phyloP scores from a whole-genome alignment of 1,140 invertebrate species.

The Drosophila azteca region DNA sequence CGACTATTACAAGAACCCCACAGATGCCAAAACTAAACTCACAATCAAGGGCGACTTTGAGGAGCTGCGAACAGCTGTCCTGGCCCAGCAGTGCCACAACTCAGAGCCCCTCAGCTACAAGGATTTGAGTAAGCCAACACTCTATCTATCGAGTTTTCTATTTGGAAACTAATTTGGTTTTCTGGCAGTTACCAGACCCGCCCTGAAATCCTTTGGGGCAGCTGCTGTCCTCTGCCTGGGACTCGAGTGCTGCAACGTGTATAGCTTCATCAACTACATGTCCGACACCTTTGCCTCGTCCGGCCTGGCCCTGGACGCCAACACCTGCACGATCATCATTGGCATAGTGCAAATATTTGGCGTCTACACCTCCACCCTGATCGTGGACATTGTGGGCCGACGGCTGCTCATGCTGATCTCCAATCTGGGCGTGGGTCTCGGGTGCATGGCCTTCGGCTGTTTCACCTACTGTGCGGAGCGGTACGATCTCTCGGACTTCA shows the following conservation, averaged over 20 bases:
- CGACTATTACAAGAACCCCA: slow-evolving; percentile 57
- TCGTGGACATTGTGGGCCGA: slow-evolving; percentile 74
- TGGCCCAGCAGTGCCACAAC: slow-evolving; percentile 16
- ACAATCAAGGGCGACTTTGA: slow-evolving; percentile 18
- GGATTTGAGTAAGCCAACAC: slow-evolving; percentile 57
- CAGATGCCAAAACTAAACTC: not conserved
- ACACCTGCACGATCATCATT: slow-evolving; percentile 89
- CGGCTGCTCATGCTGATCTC: slow-evolving; percentile 71
- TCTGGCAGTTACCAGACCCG: slow-evolving; percentile 37
- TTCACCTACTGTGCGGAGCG: slow-evolving; percentile 56
- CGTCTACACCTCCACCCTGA: slow-evolving; percentile 58
- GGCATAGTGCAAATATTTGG: slow-evolving; percentile 84
- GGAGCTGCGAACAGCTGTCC: slow-evolving; percentile 38
- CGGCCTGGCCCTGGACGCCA: slow-evolving; percentile 85
- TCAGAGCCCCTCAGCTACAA: slow-evolving; percentile 26
- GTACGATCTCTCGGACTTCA: slow-evolving; percentile 36
- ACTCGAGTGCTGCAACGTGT: slow-evolving; percentile 84
- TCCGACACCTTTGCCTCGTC: slow-evolving; percentile 87
- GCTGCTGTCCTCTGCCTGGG: slow-evolving; percentile 43
- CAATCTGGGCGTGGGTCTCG: slow-evolving; percentile 55
- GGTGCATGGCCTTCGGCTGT: slow-evolving; percentile 60
- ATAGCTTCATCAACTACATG: slow-evolving; percentile 85
- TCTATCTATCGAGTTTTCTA: too few relatives aligned
- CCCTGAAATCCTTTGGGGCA: slow-evolving; percentile 49
- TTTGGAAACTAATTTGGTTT: not conserved